phyloP scores from a whole-genome alignment of 2,113 vertebrate genomes.

The Gambusia affinis region DNA sequence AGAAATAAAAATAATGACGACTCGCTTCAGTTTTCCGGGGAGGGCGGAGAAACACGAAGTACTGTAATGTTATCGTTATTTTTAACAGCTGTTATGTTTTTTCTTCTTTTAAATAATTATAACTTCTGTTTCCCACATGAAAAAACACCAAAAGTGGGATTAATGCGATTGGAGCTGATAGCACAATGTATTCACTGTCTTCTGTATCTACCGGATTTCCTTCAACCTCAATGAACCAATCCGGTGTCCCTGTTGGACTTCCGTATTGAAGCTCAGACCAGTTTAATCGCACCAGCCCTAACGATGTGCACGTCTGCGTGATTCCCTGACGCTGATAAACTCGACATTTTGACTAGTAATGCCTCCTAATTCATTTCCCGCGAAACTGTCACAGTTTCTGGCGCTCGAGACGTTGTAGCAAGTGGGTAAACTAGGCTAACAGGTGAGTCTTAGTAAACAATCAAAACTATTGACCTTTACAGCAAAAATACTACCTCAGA shows the following conservation, averaged over 20 bases:
- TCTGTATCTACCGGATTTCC: slow-evolving; percentile 63
- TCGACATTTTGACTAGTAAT: slow-evolving; percentile 42
- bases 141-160: neutral
- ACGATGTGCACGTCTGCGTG: slow-evolving; percentile 18
- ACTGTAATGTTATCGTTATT: slow-evolving; percentile 12
- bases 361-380: slow-evolving; percentile 75
- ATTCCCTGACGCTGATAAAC: fast-evolving
- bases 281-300: slow-evolving; percentile 25
- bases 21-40: slow-evolving; percentile 70
- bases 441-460: slow-evolving; percentile 16
- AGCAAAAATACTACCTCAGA: fast-evolving
- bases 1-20: slow-evolving; percentile 69
- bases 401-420: neutral
- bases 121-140: neutral
- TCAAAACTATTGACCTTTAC: neutral
- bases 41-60: slow-evolving; percentile 64
- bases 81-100: neutral
- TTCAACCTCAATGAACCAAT: slow-evolving; percentile 51
- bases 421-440: neutral
- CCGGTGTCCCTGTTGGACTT: slow-evolving; percentile 3
- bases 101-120: neutral
- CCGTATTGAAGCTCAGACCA: slow-evolving; percentile 18
- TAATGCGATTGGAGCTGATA: neutral
- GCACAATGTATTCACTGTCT: slow-evolving; percentile 28
- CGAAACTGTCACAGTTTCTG: slow-evolving; percentile 55